Conservation (phyloP, 2,797 vertebrate species). For the Gadopsis marmoratus region DNA sequence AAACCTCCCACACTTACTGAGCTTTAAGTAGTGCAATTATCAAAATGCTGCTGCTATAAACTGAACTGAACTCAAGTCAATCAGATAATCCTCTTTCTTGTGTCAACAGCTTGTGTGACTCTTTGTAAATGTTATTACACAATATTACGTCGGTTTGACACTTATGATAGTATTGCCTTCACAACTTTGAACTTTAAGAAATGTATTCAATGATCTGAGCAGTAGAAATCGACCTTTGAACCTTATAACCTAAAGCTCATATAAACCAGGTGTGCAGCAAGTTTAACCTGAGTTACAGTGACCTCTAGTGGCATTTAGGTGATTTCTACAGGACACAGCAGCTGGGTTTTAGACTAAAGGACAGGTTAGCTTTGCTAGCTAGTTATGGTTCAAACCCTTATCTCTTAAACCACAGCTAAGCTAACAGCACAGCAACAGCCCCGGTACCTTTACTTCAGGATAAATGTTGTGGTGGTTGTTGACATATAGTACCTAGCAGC, state of each 20-base stretch:
- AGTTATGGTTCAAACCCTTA: accelerated
- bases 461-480: not conserved
- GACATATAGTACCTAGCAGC: not conserved
- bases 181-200: not conserved
- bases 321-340: not conserved
- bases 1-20: not conserved
- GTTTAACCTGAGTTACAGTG: not conserved
- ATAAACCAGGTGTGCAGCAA: not conserved
- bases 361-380: not conserved
- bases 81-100: not conserved
- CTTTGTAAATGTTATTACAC: not conserved
- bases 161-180: no score
- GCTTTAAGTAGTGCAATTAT: not conserved
- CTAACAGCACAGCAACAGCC: not conserved
- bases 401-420: not conserved
- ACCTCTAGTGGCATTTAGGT: not conserved
- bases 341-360: not conserved
- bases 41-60: not conserved
- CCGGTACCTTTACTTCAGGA: not conserved
- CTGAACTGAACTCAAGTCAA: not conserved
- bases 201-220: not conserved
- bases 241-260: not conserved
- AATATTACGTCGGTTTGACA: not conserved
- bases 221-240: not conserved
- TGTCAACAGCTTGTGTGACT: no score